Evolutionary conservation across 2,797 vertebrate species (phyloP).

Genomic region (Dendrocincla tyrannina): DNA sequence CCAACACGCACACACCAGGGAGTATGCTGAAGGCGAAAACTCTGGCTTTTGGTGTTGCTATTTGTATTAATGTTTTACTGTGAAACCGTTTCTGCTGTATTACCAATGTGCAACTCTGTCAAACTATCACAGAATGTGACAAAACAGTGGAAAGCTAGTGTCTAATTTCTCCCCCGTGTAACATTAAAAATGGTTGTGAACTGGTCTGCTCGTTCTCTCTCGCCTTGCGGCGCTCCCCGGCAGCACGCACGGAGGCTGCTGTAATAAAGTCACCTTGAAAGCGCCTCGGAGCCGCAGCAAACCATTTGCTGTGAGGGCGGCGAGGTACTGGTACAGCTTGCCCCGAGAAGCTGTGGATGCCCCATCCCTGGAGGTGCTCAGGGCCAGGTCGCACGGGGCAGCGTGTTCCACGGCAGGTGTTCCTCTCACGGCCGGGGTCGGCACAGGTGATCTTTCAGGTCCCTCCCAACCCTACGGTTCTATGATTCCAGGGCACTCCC

Average conservation of each 20-base stretch:
- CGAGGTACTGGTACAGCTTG: neutral
- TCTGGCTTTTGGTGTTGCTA: neutral
- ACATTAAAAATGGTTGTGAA: neutral
- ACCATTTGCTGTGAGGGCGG: neutral
- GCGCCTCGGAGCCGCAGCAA: neutral
- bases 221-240: neutral
- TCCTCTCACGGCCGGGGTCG: neutral
- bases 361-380: neutral
- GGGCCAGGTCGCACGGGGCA: neutral
- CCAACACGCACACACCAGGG: accelerated
- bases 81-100: neutral
- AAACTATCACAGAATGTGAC: neutral
- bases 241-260: accelerated
- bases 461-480: neutral
- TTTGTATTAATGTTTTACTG: neutral
- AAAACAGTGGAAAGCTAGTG: neutral
- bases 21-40: neutral
- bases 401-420: neutral
- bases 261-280: neutral
- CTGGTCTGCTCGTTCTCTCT: neutral
- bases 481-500: accelerated
- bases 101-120: neutral
- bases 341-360: neutral
- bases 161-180: neutral
- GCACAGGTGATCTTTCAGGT: neutral